Base-by-base conservation (phyloP, 2,888 invertebrate species). In the Clunio marinus region DNA sequence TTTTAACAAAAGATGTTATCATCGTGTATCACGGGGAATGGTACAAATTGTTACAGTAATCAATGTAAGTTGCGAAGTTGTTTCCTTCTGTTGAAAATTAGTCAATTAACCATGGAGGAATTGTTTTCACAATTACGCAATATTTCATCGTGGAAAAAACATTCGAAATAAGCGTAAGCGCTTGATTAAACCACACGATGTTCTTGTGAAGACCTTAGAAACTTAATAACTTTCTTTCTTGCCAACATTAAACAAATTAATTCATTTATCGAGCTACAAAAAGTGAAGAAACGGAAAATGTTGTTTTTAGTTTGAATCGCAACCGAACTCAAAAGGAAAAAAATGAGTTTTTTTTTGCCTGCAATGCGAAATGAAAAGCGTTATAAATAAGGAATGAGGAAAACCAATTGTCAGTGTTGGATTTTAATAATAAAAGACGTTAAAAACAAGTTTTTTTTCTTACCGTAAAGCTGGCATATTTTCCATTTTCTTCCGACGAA, bases 401-500 rank as follows among this genome's bases (percentile, higher is more conserved):
- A 62, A 62, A 65, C 46, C 63, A 65, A 65, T 65, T 65, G 22
- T 65, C 63, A 65, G 63, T 28, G 13, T 41, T 27, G 63, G 45
- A 37, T 65, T 46, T 65, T 65, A 65, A 65, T 65, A 51, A 51
- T 22, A 51, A 51, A 45, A 45, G 45, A 45, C 45, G n/a, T 45
- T 45, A 45, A 45, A 45, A 45, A 41, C 41, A 17, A 51, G 51
- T 22, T 51, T 7, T n/a, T n/a, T n/a, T n/a, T n/a, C n/a, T n/a
- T n/a, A n/a, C n/a, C n/a, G 17, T 51, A 17, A 17, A 51, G 22
- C 7, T 17, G 51, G 41, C 51, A 22, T 51, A 20, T 15, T 8
- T 15, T 22, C 20, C 22, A 51, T 51, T 51, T 51, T n/a, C 51
- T 13, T 20, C 51, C 51, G 51, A 22, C 51, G 51, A 51, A 65